Evolutionary conservation across 2,888 invertebrate species (phyloP).

Genomic region (Lepeophtheirus nordmannii): DNA sequence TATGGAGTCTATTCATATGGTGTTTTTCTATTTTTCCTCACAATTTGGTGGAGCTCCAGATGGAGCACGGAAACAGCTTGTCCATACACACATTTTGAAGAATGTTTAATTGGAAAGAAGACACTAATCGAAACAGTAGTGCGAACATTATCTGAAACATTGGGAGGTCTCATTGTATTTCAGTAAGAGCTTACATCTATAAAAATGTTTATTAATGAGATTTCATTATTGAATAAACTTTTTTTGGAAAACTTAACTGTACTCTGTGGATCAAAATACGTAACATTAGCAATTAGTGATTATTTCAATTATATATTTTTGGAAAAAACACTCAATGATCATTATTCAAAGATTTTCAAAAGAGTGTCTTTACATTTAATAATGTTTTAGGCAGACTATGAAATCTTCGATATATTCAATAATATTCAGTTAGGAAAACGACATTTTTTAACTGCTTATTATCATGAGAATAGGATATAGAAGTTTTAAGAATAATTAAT

Average conservation of each 20-base stretch:
- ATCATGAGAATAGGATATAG: not conserved
- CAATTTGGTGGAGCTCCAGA: constrained; percentile 66
- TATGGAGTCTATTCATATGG: constrained; percentile 68
- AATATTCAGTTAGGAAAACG: no score
- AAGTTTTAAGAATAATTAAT: not conserved
- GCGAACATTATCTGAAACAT: constrained; percentile 13
- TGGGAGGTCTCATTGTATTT: constrained; percentile 27
- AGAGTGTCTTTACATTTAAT: no score
- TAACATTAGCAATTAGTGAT: no score
- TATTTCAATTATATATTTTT: no score
- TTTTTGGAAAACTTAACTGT: not conserved
- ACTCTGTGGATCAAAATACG: no score
- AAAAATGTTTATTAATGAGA: not conserved
- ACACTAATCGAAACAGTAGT: not conserved
- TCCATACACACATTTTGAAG: constrained; percentile 69
- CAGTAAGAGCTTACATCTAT: constrained; percentile 28
- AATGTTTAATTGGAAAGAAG: constrained; percentile 33
- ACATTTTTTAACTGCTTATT: not conserved
- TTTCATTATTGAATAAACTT: not conserved
- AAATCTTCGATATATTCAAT: no score
- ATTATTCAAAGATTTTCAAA: no score
- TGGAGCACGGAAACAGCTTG: constrained; percentile 80
- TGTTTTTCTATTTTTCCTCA: constrained; percentile 55
- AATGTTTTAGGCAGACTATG: no score
- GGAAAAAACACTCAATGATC: no score